phyloP scores from a whole-genome alignment of 1,140 invertebrate genomes.

The Aphis gossypii region DNA sequence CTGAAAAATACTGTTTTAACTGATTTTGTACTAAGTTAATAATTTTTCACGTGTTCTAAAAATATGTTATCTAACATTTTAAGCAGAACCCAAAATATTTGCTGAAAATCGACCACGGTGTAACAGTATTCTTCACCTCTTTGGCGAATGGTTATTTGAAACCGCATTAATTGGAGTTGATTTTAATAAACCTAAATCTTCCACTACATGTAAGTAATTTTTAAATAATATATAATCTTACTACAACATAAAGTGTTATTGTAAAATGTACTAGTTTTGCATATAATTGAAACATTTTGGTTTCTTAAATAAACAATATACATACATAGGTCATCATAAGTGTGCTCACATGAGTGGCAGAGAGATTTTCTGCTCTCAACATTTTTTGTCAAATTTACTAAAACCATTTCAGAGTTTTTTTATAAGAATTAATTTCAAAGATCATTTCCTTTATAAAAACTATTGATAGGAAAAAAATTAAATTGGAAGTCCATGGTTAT shows the following conservation, averaged over 20 bases:
- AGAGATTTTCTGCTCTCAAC: too few species aligned
- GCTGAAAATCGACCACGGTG: constrained; percentile 76
- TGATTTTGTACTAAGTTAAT: background rate
- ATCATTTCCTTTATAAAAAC: too few species aligned
- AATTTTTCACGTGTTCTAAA: background rate
- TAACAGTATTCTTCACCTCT: constrained; percentile 92
- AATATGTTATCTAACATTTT: background rate
- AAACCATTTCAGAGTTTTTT: too few species aligned
- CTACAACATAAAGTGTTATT: background rate
- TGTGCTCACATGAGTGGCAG: too few species aligned
- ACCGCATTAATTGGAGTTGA: constrained; percentile 86
- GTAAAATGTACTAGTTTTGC: background rate
- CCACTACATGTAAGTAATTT: constrained; percentile 58
- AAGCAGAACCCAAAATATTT: constrained; percentile 51
- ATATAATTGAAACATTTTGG: background rate
- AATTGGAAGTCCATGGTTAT: too few species aligned
- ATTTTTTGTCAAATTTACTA: too few species aligned
- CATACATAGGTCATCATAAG: too few species aligned
- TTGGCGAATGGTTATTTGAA: constrained; percentile 97
- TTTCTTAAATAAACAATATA: too few species aligned
- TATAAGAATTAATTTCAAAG: too few species aligned
- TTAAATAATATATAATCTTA: background rate
- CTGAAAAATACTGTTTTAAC: background rate
- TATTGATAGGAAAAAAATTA: too few species aligned
- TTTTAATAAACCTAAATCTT: constrained; percentile 59